Evolutionary conservation across 2,113 vertebrate genomes (phyloP).

Genomic region (Pteruthius melanotis): DNA sequence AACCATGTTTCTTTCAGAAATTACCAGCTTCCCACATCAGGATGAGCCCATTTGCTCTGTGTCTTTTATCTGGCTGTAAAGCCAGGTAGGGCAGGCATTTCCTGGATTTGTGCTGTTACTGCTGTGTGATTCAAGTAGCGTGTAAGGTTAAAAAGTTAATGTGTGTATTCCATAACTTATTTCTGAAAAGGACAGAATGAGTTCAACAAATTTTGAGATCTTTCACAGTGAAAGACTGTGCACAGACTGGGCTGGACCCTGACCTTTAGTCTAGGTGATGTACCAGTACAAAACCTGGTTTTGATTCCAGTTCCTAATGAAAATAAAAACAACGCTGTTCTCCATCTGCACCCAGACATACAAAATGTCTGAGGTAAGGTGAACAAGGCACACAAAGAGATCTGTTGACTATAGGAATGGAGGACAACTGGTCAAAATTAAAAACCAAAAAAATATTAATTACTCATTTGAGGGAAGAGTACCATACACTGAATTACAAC

Average conservation of each 20-base stretch:
- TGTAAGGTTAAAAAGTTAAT: not conserved
- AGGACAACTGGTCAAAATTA: not conserved
- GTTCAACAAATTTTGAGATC: not conserved
- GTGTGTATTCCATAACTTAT: not conserved
- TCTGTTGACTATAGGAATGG: not conserved
- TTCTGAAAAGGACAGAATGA: not conserved
- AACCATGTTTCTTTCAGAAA: not conserved
- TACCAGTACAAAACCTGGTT: not conserved
- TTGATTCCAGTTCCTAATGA: not conserved
- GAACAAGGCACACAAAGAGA: not conserved
- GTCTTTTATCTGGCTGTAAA: not conserved
- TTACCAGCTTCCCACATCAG: not conserved
- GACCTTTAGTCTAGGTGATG: not conserved
- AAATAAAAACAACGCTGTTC: not conserved
- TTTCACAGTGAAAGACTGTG: not conserved
- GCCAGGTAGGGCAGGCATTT: not conserved
- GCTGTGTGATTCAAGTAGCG: not conserved
- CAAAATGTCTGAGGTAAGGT: not conserved
- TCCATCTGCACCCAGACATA: not conserved
- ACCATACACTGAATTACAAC: not conserved
- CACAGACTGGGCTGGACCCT: not conserved
- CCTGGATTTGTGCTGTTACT: not conserved
- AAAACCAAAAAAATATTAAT: too few relatives aligned
- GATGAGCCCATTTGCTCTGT: not conserved
- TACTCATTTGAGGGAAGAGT: not conserved